phyloP scores from a whole-genome alignment of 2,113 vertebrate species.

The Nyctibius bracteatus region DNA sequence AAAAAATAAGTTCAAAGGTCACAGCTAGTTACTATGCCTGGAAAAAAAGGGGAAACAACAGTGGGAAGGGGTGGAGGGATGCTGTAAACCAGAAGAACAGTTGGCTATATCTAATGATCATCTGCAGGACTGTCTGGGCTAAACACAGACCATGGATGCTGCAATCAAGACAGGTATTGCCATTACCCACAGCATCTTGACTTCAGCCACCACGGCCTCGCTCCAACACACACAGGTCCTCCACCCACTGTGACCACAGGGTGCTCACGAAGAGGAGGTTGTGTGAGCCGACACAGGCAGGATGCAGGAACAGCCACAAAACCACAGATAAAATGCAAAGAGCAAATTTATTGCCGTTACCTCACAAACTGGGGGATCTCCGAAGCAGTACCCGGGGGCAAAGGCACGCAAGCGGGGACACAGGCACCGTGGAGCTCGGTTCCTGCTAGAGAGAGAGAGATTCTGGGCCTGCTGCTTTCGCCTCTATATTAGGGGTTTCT shows the following conservation, averaged over 20 bases:
- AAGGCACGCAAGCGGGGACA: no score
- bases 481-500: no score
- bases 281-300: no score
- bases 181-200: not conserved
- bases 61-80: not conserved
- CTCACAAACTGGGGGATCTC: no score
- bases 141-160: not conserved
- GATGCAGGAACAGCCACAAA: no score
- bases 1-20: not conserved
- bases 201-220: not conserved
- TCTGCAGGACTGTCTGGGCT: not conserved
- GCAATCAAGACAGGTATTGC: not conserved
- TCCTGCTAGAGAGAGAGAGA: no score
- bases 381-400: no score
- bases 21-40: not conserved
- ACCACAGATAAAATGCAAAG: no score
- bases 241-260: not conserved
- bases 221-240: not conserved
- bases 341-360: no score
- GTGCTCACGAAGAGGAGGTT: conserved; percentile 28
- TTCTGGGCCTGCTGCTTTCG: no score
- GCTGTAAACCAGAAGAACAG: not conserved
- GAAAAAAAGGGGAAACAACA: not conserved
- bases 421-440: no score
- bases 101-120: not conserved